These are phyloP conservation scores for Drosophila paracracens DNA, from an alignment of 2,888 invertebrate genomes.

Conservation along the genomic window DNA sequence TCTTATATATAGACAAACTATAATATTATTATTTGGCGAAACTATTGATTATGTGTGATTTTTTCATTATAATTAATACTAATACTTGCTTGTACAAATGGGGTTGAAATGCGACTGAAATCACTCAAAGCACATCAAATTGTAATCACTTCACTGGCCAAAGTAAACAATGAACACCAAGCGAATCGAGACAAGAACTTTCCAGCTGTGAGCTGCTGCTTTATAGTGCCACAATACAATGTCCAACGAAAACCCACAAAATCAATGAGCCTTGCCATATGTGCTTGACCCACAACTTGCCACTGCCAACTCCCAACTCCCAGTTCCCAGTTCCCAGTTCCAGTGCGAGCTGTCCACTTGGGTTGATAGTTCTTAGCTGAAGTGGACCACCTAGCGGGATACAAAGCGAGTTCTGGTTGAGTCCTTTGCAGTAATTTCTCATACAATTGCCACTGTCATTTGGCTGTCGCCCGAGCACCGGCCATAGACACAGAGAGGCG, in stretches of 20 bases:
- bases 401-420: constrained; percentile 36
- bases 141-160: constrained; percentile 1
- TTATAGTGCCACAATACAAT: background rate
- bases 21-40: too few species aligned
- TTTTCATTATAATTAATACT: background rate
- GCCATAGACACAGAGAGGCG: background rate
- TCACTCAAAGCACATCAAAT: background rate
- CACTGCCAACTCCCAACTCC: background rate
- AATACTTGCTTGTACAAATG: background rate
- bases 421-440: constrained; percentile 72
- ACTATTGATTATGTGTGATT: too few species aligned
- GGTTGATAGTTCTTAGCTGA: constrained; percentile 36
- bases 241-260: constrained; percentile 17
- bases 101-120: background rate
- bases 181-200: background rate
- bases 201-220: background rate
- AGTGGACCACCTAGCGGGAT: constrained; percentile 49
- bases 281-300: constrained; percentile 22
- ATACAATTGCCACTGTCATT: constrained; percentile 79
- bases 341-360: background rate
- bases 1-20: too few species aligned
- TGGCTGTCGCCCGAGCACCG: constrained; percentile 45
- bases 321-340: background rate
- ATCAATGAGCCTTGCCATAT: constrained; percentile 68
- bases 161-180: background rate